A percentile compares a stretch with the other conserved stretches of the same genome.
These are phyloP conservation scores for Phyllostomus discolor DNA, from an alignment of 2,113 vertebrate species.

Conservation along the genomic window DNA sequence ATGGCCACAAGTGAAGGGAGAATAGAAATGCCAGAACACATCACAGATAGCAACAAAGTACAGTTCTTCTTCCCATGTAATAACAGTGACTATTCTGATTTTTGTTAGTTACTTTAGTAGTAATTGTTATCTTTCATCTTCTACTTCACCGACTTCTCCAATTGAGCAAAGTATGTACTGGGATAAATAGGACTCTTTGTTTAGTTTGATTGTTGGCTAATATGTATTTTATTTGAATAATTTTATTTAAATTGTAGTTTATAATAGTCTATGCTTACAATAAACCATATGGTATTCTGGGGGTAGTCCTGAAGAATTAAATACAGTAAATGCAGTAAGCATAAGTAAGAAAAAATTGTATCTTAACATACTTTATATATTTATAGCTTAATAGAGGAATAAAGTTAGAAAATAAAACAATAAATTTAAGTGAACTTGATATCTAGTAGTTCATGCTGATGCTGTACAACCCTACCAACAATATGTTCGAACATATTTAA, in stretches of 20 bases:
- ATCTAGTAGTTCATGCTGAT: slow-evolving; percentile 19
- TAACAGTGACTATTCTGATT: background rate
- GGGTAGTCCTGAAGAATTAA: slow-evolving; percentile 48
- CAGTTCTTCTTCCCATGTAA: background rate
- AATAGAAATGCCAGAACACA: background rate
- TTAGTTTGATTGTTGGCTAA: slow-evolving; percentile 44
- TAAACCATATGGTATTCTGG: background rate
- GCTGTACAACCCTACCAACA: background rate
- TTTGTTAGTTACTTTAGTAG: background rate
- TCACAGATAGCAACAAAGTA: background rate
- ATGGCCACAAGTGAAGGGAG: background rate
- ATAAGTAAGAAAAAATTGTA: slow-evolving; percentile 58
- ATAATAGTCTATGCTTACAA: background rate
- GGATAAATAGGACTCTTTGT: background rate
- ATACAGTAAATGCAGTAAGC: slow-evolving; percentile 65
- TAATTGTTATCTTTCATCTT: background rate
- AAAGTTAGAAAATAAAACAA: slow-evolving; percentile 52
- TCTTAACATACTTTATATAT: slow-evolving; percentile 45
- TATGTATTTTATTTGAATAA: background rate
- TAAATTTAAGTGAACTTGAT: slow-evolving; percentile 54
- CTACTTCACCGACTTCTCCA: background rate
- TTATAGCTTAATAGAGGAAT: slow-evolving; percentile 47
- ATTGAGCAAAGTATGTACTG: background rate
- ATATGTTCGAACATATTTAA: slow-evolving; percentile 60
- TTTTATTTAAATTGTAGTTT: background rate